Evolutionary conservation across 2,113 vertebrate species (phyloP).

Genomic region (Fulica atra): DNA sequence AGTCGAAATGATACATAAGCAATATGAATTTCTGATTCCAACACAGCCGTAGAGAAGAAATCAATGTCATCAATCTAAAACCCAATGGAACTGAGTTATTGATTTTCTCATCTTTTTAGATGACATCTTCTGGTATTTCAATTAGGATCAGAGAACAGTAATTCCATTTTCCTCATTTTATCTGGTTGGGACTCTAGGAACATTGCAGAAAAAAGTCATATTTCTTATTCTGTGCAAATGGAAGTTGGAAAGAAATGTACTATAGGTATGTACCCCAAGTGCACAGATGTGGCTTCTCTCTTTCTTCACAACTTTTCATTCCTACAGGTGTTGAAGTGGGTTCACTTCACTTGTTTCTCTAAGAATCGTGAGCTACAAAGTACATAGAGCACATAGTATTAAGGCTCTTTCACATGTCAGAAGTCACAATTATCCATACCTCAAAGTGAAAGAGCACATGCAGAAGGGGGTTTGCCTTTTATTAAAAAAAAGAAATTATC

Average conservation of each 20-base stretch:
- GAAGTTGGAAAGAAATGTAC: background rate
- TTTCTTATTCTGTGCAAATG: background rate
- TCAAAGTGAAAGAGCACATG: background rate
- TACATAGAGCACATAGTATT: background rate
- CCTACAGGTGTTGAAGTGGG: background rate
- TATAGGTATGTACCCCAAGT: background rate
- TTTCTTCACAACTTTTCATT: background rate
- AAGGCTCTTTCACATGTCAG: background rate
- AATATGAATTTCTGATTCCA: background rate
- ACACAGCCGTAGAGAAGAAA: background rate
- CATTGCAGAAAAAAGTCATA: background rate
- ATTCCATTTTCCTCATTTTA: background rate
- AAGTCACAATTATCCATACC: background rate
- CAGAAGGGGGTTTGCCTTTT: background rate
- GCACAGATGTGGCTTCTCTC: background rate
- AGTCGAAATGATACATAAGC: background rate
- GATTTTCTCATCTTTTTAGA: background rate
- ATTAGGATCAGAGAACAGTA: background rate
- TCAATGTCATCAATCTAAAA: background rate
- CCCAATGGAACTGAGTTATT: background rate
- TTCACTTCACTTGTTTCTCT: background rate
- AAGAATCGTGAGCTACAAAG: background rate
- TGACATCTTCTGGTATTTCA: background rate
- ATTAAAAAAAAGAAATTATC: background rate
- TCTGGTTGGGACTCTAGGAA: background rate